These are phyloP conservation scores for Strongylocentrotus purpuratus DNA, from an alignment of 35 echinoderm and acorn worm genomes.

Conservation along the genomic window DNA sequence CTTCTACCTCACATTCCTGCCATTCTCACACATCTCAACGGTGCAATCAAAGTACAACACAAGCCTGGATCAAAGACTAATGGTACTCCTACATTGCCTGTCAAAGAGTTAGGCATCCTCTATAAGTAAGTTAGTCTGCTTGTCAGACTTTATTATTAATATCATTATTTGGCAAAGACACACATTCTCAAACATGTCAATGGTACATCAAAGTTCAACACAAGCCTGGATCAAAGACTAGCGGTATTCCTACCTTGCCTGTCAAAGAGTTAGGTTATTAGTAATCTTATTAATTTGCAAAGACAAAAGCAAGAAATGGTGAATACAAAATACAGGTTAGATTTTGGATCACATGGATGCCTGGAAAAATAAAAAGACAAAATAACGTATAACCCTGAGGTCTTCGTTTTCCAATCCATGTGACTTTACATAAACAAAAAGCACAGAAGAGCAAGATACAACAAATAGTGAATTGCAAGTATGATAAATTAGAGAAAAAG, in stretches of 20 bases:
- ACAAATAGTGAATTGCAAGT: too few relatives aligned
- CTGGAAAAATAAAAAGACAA: too few relatives aligned
- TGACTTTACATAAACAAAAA: too few relatives aligned
- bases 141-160: constrained; percentile 10
- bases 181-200: too few relatives aligned
- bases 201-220: too few relatives aligned
- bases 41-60: constrained; percentile 49
- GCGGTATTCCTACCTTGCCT: constrained; percentile 31
- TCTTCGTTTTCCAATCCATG: too few relatives aligned
- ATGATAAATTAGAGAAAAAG: too few relatives aligned
- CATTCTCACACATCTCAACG: constrained; percentile 67
- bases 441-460: too few relatives aligned
- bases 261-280: constrained; percentile 87
- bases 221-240: not conserved
- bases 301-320: too few relatives aligned
- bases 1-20: constrained; percentile 73
- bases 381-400: too few relatives aligned
- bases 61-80: not conserved
- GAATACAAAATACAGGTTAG: too few relatives aligned
- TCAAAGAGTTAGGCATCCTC: constrained; percentile 88
- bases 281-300: constrained; percentile 66
- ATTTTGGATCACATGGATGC: too few relatives aligned
- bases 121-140: constrained; percentile 77
- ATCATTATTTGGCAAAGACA: constrained; percentile 19
- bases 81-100: constrained; percentile 48